Percentiles rank a stretch among this genome's conserved stretches.
phyloP scores from a whole-genome alignment of 2,113 vertebrate genomes.

The Indicator maculatus region DNA sequence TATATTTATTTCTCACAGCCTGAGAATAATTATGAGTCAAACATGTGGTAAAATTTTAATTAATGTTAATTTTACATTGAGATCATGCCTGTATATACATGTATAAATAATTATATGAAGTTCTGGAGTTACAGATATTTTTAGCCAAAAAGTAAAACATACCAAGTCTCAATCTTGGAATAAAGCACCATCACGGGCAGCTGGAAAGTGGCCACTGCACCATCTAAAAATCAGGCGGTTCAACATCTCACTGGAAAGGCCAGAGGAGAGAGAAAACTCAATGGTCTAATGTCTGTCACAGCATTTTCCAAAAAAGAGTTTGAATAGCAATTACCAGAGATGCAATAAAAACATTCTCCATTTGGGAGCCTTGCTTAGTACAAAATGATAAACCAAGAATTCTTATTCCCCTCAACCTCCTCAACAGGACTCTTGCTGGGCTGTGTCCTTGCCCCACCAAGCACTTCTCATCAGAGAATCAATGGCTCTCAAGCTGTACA shows the following conservation, averaged over 20 bases:
- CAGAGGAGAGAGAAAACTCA: background rate
- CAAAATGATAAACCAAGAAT: background rate
- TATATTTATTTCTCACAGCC: conserved; percentile 51
- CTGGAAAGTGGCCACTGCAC: background rate
- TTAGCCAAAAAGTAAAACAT: background rate
- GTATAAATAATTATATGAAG: conserved; percentile 12
- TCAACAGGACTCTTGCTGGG: background rate
- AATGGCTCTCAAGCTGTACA: background rate
- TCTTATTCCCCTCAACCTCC: background rate
- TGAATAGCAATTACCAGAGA: background rate
- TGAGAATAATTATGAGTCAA: conserved; percentile 56
- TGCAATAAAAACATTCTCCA: background rate
- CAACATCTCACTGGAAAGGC: background rate
- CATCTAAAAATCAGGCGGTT: background rate
- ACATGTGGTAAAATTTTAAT: conserved; percentile 51
- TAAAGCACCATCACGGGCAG: background rate
- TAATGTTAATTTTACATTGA: conserved; percentile 52
- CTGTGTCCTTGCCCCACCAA: background rate
- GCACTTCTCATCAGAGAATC: background rate
- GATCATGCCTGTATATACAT: background rate
- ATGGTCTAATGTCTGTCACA: background rate
- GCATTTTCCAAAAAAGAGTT: background rate
- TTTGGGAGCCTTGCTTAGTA: background rate
- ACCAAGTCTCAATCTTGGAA: background rate
- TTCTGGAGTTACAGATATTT: background rate